Conservation (phyloP, 2,113 vertebrate genomes). For the Eidolon helvum region DNA sequence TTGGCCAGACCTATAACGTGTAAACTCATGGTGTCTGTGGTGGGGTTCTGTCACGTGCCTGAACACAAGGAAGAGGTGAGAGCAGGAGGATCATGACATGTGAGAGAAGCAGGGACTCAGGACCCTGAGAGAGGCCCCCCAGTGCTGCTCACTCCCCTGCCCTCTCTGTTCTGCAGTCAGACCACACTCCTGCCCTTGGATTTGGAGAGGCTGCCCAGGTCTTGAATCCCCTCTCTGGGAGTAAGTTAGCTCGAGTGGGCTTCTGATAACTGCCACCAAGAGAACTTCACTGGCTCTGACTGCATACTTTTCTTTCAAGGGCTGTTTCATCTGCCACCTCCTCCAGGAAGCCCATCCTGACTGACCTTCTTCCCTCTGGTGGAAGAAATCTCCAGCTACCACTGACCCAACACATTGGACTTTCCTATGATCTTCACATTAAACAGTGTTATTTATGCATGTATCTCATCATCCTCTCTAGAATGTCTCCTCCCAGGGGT, state of each 20-base stretch:
- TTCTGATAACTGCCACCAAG: not conserved
- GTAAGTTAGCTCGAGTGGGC: not conserved
- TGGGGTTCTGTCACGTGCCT: not conserved
- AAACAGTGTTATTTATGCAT: not conserved
- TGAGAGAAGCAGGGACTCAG: not conserved
- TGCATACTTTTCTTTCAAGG: not conserved
- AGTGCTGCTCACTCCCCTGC: accelerated
- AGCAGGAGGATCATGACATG: accelerated
- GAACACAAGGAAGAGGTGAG: accelerated
- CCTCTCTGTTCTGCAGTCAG: not conserved
- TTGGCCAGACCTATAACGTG: too few species aligned
- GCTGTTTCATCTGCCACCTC: not conserved
- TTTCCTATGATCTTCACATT: not conserved
- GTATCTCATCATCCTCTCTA: accelerated
- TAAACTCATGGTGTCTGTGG: not conserved
- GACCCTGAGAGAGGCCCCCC: not conserved
- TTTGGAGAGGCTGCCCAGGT: accelerated
- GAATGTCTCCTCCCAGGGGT: not conserved
- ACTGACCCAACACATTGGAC: not conserved
- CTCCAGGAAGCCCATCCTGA: not conserved
- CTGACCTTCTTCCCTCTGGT: not conserved
- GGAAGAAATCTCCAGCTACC: not conserved
- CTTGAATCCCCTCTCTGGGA: not conserved
- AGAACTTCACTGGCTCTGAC: accelerated
- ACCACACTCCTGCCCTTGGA: not conserved